Evolutionary conservation across 2,113 vertebrate genomes (phyloP).

Genomic region (Tachycineta bicolor): DNA sequence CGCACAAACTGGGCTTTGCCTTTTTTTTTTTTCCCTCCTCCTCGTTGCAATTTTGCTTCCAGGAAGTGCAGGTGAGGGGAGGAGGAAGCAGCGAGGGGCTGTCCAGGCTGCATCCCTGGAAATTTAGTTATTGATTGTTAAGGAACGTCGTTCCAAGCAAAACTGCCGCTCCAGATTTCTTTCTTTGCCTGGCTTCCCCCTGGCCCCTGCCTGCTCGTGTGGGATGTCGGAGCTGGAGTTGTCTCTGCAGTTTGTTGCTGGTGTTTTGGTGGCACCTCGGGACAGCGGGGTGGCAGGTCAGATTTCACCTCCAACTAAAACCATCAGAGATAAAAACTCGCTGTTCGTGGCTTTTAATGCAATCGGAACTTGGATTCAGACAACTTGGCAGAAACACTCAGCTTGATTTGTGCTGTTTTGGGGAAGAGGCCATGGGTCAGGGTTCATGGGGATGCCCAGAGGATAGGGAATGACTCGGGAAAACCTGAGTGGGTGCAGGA

Average conservation of each 20-base stretch:
- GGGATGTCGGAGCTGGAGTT: not conserved
- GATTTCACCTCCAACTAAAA: not conserved
- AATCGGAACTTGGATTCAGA: not conserved
- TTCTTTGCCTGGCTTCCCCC: not conserved
- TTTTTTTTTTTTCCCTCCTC: not conserved
- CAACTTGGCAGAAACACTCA: rapidly evolving
- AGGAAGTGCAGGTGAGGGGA: not conserved
- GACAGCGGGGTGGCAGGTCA: not conserved
- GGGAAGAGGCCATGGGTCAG: not conserved
- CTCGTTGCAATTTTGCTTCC: rapidly evolving
- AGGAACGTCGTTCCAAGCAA: rapidly evolving
- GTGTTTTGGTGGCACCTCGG: rapidly evolving
- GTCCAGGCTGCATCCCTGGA: not conserved
- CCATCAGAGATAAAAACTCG: not conserved
- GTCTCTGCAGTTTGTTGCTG: not conserved
- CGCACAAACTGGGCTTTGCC: not conserved
- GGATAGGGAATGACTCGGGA: rapidly evolving
- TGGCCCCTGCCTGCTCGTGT: rapidly evolving
- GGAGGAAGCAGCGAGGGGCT: not conserved
- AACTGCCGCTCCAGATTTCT: not conserved
- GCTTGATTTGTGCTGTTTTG: not conserved
- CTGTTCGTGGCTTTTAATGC: rapidly evolving
- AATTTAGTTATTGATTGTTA: not conserved
- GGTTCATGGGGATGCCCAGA: rapidly evolving
- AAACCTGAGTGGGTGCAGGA: not conserved